Conservation (phyloP, 2,888 invertebrate species). For the Nymphalis urticae region DNA sequence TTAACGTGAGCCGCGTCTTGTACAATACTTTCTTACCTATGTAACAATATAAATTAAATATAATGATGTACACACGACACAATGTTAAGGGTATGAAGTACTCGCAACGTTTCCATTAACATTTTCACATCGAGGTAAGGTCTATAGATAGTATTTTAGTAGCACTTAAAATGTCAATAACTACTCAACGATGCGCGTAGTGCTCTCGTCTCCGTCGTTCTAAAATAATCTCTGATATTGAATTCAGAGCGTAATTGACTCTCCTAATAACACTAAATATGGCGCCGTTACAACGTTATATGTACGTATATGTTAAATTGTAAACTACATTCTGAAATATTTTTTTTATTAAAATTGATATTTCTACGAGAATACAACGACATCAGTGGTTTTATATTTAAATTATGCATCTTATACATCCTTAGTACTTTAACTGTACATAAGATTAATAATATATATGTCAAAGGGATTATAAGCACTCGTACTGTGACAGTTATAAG, state of each 20-base stretch:
- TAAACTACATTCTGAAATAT: background rate
- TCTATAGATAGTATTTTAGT: conserved; percentile 9
- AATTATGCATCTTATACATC: background rate
- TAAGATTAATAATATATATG: background rate
- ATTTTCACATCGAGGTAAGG: background rate
- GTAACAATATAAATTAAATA: background rate
- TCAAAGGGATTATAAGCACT: background rate
- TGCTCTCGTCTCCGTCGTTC: conserved; percentile 13
- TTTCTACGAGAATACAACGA: background rate
- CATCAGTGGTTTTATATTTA: background rate
- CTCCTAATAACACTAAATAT: conserved; percentile 30
- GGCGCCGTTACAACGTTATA: conserved; percentile 23
- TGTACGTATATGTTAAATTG: conserved; percentile 2
- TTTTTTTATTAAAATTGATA: background rate
- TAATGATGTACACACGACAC: background rate
- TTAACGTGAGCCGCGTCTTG: too few relatives aligned
- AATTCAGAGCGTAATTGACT: conserved; percentile 28
- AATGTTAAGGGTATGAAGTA: background rate
- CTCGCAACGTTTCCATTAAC: background rate
- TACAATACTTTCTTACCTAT: background rate
- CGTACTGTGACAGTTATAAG: conserved; percentile 7
- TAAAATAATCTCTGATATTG: conserved; percentile 31
- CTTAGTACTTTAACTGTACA: background rate
- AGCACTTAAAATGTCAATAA: conserved; percentile 21
- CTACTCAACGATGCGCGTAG: conserved; percentile 17